Evolutionary conservation across 2,888 invertebrate species (phyloP).

Genomic region (Netelia inedita): DNA sequence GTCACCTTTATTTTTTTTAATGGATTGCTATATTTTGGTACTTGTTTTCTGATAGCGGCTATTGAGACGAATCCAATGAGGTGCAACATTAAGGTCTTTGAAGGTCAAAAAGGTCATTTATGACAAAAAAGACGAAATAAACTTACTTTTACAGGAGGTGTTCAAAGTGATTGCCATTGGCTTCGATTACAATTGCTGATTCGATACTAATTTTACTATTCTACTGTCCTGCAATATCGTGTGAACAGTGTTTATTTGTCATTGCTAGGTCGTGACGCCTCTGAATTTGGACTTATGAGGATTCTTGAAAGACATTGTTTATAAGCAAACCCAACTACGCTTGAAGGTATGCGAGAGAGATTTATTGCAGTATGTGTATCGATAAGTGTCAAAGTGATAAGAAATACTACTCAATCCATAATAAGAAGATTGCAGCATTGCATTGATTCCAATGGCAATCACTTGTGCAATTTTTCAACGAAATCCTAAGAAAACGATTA

Average conservation of each 20-base stretch:
- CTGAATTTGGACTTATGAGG: no score
- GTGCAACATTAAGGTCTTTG: constrained; percentile 55
- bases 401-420: constrained; percentile 43
- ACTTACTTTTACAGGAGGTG: no score
- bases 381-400: constrained; percentile 46
- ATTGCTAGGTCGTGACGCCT: no score
- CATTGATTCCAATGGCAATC: constrained; percentile 51
- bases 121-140: no score
- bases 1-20: constrained; percentile 55
- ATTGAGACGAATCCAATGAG: constrained; percentile 50
- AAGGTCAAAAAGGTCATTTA: no score
- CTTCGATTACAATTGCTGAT: no score
- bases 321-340: constrained; percentile 34
- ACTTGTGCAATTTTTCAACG: no score
- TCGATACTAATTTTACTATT: no score
- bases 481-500: no score
- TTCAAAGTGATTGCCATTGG: no score
- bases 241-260: no score
- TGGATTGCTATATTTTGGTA: constrained; percentile 56
- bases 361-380: constrained; percentile 52
- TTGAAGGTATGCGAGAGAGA: constrained; percentile 39
- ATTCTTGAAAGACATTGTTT: constrained; percentile 14
- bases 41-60: constrained; percentile 54
- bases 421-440: constrained; percentile 57
- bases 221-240: no score